Base-by-base conservation (phyloP, 2,797 vertebrate species). In the Psittacula derbiana region DNA sequence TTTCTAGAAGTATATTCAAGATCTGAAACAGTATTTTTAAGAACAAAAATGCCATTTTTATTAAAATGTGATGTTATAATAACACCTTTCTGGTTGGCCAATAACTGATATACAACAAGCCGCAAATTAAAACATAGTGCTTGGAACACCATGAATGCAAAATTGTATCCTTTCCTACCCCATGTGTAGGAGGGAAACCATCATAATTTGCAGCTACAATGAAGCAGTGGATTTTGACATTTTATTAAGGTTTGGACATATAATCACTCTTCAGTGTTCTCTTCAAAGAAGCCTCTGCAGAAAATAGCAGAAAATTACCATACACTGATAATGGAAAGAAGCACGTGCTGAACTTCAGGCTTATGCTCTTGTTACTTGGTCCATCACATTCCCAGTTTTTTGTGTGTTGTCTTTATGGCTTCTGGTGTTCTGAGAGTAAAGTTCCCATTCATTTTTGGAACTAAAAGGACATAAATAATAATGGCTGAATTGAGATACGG, bases 261-360 rank as follows among this genome's bases (percentile, higher is more conserved):
- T 66, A 92, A 91, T 94, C 80, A 91, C 30, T 88, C 73, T 82
- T 91, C 94, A 76, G 0, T 76, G 70, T 91, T 94, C 91, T 90
- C 73, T 92, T 96, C 89, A 92, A 91, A 93, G 75, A 84, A 95
- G 64, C 52, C 47, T 87, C 50, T 88, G 90, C 73, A 95, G 83
- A 94, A 96, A 94, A 92, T 81, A 93, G 85, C 66, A 93, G 81
- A 90, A 96, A 94, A 96, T 92, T 93, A 81, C 69, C 71, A 41
- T 80, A 70, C 33, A 57, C 43, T 73, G 78, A 80, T 92, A 93
- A 93, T 2, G 3, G 67, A 82, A 73, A 75, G 82, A 81, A 83
- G 60, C 44, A 62, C 1, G 0, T 57, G 28, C 62, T 90, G 76
- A 92, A 83, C 85, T 92, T 91, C 55, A 81, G 73, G 65, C 73